Base-by-base conservation (phyloP, 2,888 invertebrate genomes). In the Tenthredo mesomela region DNA sequence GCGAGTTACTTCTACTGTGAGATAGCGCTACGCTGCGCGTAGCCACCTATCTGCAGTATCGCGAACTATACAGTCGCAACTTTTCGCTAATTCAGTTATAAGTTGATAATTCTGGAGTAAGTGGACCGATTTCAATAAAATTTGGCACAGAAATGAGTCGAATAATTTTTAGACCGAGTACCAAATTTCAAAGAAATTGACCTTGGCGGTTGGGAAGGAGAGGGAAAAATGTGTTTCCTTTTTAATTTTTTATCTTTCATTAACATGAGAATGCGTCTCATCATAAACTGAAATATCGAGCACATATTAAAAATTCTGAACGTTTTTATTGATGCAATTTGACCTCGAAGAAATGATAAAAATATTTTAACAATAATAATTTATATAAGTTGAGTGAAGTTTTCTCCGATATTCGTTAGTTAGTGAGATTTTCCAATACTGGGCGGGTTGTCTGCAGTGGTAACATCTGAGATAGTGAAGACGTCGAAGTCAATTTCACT, bases 401-500 rank as follows among this genome's bases (percentile, higher is more conserved):
- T 70, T 37, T 70, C 25, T 37, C 70, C 67, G 25, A 67, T 67
- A 67, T 67, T 67, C 29, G 21, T 29, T 15, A n/a, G 21, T 29
- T 15, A n/a, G 7, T 12, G n/a, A 70, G 70, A 33, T 37, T 37
- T 73, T 73, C 71, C 71, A 73, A 73, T 73, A 73, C 21, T 33
- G 33, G 3, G 33, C 2, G 25, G 18, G 18, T 29, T 67, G 67
- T 33, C 29, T 33, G 15, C 67, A 18, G 18, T 29, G 6, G 29
- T 25, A 18, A 73, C 12, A 18, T 43, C 43, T n/a, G 7, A 73
- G 71, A 40, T 40, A 73, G 71, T 7, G 67, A 12, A 73, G 71
- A 73, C 71, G 71, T 73, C 15, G 71, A 73, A 73, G 40, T 73
- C 18, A 73, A 73, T 73, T 73, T 73, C 40, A 37, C 43, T 73